These are phyloP conservation scores for Mustela lutreola DNA, from an alignment of 2,113 vertebrate genomes.

Conservation along the genomic window DNA sequence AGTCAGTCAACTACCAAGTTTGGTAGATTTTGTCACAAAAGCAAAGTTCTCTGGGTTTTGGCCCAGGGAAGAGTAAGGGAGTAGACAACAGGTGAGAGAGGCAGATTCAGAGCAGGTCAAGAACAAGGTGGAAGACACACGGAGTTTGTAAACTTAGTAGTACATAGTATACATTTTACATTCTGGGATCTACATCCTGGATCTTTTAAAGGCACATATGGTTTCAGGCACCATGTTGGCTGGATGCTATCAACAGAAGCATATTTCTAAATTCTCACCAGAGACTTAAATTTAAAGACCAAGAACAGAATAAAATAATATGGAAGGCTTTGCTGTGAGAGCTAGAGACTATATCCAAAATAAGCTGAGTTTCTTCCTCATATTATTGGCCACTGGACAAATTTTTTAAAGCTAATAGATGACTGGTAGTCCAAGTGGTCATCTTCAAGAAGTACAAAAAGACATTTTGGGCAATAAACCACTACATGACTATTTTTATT, in stretches of 20 bases:
- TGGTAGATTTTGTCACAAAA: background rate
- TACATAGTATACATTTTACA: background rate
- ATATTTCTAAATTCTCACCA: conserved; percentile 2
- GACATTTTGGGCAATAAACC: background rate
- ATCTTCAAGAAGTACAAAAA: conserved; percentile 26
- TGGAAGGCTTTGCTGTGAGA: background rate
- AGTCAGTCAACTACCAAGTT: background rate
- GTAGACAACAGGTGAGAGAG: background rate
- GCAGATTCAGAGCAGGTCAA: background rate
- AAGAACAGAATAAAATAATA: background rate
- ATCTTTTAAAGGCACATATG: background rate
- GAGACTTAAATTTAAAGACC: background rate
- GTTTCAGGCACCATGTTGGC: background rate
- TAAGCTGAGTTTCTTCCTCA: background rate
- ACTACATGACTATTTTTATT: background rate
- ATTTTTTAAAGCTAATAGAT: conserved; percentile 2
- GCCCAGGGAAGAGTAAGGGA: background rate
- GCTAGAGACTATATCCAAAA: background rate
- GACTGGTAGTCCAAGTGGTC: background rate
- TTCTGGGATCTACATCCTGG: background rate
- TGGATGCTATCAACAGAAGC: background rate
- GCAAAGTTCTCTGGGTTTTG: background rate
- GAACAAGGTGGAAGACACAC: background rate
- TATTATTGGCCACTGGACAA: background rate
- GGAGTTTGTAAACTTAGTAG: background rate